Evolutionary conservation across 2,888 invertebrate species (phyloP).

Genomic region (Nezara viridula): DNA sequence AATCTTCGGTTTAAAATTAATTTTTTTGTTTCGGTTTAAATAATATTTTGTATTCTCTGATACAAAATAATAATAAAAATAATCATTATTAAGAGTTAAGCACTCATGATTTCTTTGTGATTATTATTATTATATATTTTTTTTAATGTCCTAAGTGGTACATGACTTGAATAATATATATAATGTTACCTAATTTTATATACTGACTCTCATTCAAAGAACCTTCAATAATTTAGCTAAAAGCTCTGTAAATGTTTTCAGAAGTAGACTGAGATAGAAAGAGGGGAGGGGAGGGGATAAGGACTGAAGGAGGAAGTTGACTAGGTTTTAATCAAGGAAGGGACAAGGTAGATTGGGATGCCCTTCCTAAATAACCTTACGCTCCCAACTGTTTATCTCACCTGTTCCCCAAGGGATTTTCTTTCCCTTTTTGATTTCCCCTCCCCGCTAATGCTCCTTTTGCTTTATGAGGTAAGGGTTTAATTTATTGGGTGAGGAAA

Average conservation of each 20-base stretch:
- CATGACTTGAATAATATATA: no score
- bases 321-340: slow-evolving; percentile 17
- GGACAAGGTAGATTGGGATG: background rate
- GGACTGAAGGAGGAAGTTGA: background rate
- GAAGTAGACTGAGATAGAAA: background rate
- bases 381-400: background rate
- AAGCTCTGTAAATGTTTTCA: background rate
- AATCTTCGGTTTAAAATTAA: no score
- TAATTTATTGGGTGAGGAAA: background rate
- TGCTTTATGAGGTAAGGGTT: slow-evolving; percentile 9
- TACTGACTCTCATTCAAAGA: no score
- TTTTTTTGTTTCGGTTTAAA: no score
- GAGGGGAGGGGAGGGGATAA: background rate
- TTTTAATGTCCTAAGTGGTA: no score
- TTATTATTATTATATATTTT: no score
- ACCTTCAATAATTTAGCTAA: background rate
- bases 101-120: no score
- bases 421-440: background rate
- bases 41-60: no score
- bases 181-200: no score
- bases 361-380: background rate
- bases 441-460: background rate
- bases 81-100: no score
- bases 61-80: no score
- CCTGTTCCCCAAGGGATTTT: background rate